Percentiles rank a stretch among this genome's conserved stretches.
Evolutionary conservation across 2,888 invertebrate genomes (phyloP).

Genomic region (Acrobasis repandana): DNA sequence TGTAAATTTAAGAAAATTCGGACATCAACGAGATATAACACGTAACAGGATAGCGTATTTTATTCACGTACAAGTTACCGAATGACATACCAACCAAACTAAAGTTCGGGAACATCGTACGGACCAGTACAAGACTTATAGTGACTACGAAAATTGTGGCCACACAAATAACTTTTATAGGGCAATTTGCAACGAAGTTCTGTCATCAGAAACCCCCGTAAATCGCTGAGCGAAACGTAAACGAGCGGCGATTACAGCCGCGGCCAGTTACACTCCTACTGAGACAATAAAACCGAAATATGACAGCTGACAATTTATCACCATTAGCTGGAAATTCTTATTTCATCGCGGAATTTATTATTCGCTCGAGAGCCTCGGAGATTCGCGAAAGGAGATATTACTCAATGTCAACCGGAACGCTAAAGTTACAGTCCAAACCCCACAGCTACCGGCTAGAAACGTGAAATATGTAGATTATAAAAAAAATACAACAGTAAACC

Average conservation of each 20-base stretch:
- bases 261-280: conserved; percentile 51
- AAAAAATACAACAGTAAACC: conserved; percentile 18
- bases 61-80: neutral
- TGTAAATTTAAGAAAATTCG: too few relatives aligned
- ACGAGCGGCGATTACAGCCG: conserved; percentile 58
- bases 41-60: neutral
- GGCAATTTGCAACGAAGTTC: conserved; percentile 70
- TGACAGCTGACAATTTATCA: conserved; percentile 60
- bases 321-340: conserved; percentile 56
- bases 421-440: conserved; percentile 27
- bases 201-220: conserved; percentile 70
- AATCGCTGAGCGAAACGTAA: conserved; percentile 66
- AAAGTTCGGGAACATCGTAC: conserved; percentile 1
- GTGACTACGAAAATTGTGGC: conserved; percentile 51
- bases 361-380: conserved; percentile 51
- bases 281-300: conserved; percentile 67
- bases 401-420: conserved; percentile 57
- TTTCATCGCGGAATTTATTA: conserved; percentile 57
- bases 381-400: conserved; percentile 58
- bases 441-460: conserved; percentile 23
- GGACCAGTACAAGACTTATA: conserved; percentile 26
- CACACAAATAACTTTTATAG: conserved; percentile 75
- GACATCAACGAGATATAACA: neutral
- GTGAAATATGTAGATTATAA: conserved; percentile 30
- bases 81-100: neutral